Conservation (phyloP, 2,797 vertebrate genomes). For the Karalla daura region DNA sequence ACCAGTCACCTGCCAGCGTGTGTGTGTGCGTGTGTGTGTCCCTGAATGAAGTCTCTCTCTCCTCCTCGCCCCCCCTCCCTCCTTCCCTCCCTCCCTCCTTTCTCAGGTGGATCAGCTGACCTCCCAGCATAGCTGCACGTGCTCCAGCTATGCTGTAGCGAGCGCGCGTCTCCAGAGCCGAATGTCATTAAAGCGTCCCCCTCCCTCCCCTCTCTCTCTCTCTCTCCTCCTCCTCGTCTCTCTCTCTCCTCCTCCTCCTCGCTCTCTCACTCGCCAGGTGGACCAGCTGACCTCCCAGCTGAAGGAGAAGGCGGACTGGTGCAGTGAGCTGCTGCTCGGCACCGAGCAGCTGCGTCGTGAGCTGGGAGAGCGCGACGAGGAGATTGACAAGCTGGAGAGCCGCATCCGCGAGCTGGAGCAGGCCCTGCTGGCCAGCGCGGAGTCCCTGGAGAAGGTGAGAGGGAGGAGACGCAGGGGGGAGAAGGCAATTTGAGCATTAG, state of each 20-base stretch:
- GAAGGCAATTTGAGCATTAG: too few relatives aligned
- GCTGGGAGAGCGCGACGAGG: constrained; percentile 91
- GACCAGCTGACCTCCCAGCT: constrained; percentile 91
- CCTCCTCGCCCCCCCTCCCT: constrained; percentile 55
- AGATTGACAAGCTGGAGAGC: constrained; percentile 94
- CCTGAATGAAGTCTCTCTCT: constrained; percentile 63
- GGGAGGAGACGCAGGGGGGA: constrained; percentile 5
- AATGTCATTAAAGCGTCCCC: constrained; percentile 51
- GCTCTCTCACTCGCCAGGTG: constrained; percentile 82
- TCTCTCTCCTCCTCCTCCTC: background rate
- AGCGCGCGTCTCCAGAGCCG: constrained; percentile 39
- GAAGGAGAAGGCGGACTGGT: constrained; percentile 96
- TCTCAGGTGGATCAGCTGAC: constrained; percentile 84
- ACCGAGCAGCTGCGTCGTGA: constrained; percentile 94
- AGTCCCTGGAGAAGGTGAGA: constrained; percentile 88
- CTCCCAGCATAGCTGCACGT: constrained; percentile 71
- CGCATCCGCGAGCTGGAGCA: constrained; percentile 93
- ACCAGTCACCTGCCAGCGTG: constrained; percentile 55
- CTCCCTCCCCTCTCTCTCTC: background rate
- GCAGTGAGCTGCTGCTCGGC: constrained; percentile 94
- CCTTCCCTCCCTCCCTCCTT: constrained; percentile 64
- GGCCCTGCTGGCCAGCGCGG: constrained; percentile 89
- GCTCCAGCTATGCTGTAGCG: constrained; percentile 64
- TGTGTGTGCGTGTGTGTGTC: constrained; percentile 59
- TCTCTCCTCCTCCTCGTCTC: constrained; percentile 17